Evolutionary conservation across 2,888 invertebrate genomes (phyloP).

Genomic region (Diachrysia chrysitis): DNA sequence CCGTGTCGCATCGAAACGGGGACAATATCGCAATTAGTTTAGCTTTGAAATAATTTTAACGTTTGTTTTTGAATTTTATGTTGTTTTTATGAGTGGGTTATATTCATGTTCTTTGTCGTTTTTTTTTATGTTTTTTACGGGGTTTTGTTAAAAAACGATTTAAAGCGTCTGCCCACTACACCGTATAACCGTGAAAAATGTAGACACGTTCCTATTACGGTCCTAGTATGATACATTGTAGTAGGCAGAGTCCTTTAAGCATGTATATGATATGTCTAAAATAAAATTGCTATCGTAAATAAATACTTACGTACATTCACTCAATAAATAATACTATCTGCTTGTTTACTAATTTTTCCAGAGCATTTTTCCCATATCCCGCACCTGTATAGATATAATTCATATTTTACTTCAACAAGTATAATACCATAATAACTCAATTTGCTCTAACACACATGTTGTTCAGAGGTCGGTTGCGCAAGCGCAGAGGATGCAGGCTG

Average conservation of each 20-base stretch:
- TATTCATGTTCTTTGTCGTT: background rate
- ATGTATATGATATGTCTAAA: too few species aligned
- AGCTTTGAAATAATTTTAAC: slow-evolving; percentile 42
- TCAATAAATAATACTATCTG: too few species aligned
- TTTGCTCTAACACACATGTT: slow-evolving; percentile 17
- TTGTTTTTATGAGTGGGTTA: slow-evolving; percentile 14
- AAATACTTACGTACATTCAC: too few species aligned
- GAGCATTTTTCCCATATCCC: too few species aligned
- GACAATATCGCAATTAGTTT: slow-evolving; percentile 56
- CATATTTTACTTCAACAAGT: background rate
- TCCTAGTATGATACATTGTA: too few species aligned
- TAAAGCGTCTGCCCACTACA: too few species aligned
- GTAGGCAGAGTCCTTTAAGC: too few species aligned
- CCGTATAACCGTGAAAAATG: background rate
- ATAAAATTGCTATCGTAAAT: too few species aligned
- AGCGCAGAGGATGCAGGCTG: slow-evolving; percentile 55
- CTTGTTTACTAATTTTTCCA: too few species aligned
- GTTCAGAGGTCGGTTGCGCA: slow-evolving; percentile 59
- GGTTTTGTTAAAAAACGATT: background rate
- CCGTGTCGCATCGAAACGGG: slow-evolving; percentile 42
- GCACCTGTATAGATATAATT: too few species aligned
- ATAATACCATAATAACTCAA: background rate
- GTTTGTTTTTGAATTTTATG: slow-evolving; percentile 31
- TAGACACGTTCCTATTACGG: background rate
- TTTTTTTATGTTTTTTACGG: background rate